Conservation (phyloP, 2,888 invertebrate species). For the Lissonota sp. region DNA sequence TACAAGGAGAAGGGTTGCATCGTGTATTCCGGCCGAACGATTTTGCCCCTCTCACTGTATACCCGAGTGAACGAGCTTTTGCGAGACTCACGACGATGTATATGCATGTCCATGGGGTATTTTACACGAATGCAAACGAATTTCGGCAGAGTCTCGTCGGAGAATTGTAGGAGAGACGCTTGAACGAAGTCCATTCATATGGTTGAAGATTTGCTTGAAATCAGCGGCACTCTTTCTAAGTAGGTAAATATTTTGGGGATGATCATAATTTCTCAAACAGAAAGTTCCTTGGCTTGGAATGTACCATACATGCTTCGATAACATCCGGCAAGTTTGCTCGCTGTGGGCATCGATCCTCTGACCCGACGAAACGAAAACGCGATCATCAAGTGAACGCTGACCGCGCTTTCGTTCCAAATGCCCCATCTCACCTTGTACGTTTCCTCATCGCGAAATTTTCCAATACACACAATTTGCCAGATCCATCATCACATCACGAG, state of each 20-base stretch:
- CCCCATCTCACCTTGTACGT: neutral
- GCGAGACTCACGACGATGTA: neutral
- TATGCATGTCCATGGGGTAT: neutral
- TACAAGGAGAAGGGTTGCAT: constrained; percentile 27
- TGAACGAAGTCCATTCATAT: no score
- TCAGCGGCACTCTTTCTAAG: no score
- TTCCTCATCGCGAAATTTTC: neutral
- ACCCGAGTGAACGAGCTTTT: constrained; percentile 19
- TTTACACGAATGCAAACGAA: no score
- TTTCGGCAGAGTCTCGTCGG: no score
- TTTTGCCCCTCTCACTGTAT: constrained; percentile 18
- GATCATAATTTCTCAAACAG: no score
- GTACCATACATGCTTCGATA: no score
- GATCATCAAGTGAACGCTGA: constrained; percentile 21
- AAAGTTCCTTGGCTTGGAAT: no score
- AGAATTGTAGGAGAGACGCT: no score
- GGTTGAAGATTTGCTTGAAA: no score
- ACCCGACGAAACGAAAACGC: constrained; percentile 8
- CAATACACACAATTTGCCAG: neutral
- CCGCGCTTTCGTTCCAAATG: constrained; percentile 3
- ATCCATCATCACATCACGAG: neutral
- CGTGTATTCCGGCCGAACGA: constrained; percentile 40
- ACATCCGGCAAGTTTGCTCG: constrained; percentile 3
- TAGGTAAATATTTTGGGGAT: no score
- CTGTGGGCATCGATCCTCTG: constrained; percentile 28